These are phyloP conservation scores for Strigamia transsilvanica DNA, from an alignment of 2,888 invertebrate genomes.

Conservation along the genomic window DNA sequence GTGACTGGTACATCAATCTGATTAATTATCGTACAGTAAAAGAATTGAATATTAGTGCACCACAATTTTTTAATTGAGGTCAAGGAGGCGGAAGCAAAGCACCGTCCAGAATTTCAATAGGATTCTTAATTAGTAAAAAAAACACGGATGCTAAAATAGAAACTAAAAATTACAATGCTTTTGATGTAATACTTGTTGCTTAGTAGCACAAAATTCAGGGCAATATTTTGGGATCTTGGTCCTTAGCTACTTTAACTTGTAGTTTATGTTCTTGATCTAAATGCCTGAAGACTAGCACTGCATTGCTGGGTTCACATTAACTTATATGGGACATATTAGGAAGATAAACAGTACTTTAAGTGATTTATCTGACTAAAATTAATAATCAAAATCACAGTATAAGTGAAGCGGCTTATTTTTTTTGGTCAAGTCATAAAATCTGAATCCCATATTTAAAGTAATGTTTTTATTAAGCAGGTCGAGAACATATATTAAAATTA, in stretches of 20 bases:
- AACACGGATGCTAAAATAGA: not conserved
- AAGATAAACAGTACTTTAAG: not conserved
- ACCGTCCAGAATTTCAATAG: not conserved
- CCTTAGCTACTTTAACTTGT: not conserved
- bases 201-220: not conserved
- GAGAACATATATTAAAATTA: not conserved
- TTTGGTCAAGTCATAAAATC: not conserved
- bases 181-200: not conserved
- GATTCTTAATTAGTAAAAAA: slow-evolving; percentile 2
- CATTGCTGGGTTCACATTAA: not conserved
- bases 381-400: not conserved
- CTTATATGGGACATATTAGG: slow-evolving; percentile 13
- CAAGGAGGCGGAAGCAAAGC: slow-evolving; percentile 28
- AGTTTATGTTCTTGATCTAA: not conserved
- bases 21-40: slow-evolving; percentile 18
- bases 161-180: not conserved
- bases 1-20: slow-evolving; percentile 17
- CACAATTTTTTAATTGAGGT: slow-evolving; percentile 20
- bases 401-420: not conserved
- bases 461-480: not conserved
- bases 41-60: slow-evolving; percentile 10
- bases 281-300: not conserved
- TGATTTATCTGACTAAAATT: slow-evolving; percentile 28
- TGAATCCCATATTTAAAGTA: not conserved
- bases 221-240: slow-evolving; percentile 8